phyloP scores from a whole-genome alignment of 2,888 invertebrate species.

The Ferdinandea cuprea region DNA sequence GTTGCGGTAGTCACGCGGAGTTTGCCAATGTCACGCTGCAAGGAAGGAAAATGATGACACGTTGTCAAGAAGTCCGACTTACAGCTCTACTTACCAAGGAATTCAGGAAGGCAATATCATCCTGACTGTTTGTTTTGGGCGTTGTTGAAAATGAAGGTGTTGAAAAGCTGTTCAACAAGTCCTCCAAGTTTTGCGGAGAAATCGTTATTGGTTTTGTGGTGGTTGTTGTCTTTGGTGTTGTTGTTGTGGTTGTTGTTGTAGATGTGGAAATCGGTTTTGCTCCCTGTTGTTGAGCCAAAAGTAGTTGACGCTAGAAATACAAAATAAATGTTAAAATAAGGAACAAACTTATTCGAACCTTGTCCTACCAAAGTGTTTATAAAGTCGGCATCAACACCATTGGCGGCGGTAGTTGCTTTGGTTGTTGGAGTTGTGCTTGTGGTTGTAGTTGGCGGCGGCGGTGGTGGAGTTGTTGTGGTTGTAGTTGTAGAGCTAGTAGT shows the following conservation, averaged over 20 bases:
- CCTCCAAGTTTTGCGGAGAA: constrained; percentile 78
- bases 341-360: not conserved
- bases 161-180: constrained; percentile 58
- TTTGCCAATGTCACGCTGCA: constrained; percentile 77
- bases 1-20: constrained; percentile 73
- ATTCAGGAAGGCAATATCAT: constrained; percentile 86
- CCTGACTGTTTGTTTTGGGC: constrained; percentile 80
- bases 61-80: too few relatives aligned
- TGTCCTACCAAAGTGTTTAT: constrained; percentile 85
- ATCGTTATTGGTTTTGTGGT: constrained; percentile 77
- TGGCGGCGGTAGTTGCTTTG: constrained; percentile 82
- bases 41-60: not conserved
- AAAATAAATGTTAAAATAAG: not conserved
- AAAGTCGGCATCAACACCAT: constrained; percentile 85
- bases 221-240: constrained; percentile 76
- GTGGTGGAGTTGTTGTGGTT: constrained; percentile 24
- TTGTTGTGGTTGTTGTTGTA: constrained; percentile 77
- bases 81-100: constrained; percentile 85
- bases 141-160: constrained; percentile 71
- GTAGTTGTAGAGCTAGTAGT: constrained; percentile 43
- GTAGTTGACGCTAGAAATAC: constrained; percentile 63
- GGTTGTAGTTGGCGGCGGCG: constrained; percentile 33
- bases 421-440: constrained; percentile 46
- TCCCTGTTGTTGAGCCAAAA: constrained; percentile 60
- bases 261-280: constrained; percentile 65